Evolutionary conservation across 2,888 invertebrate genomes (phyloP).

Genomic region (Acrocyrtus sp.): DNA sequence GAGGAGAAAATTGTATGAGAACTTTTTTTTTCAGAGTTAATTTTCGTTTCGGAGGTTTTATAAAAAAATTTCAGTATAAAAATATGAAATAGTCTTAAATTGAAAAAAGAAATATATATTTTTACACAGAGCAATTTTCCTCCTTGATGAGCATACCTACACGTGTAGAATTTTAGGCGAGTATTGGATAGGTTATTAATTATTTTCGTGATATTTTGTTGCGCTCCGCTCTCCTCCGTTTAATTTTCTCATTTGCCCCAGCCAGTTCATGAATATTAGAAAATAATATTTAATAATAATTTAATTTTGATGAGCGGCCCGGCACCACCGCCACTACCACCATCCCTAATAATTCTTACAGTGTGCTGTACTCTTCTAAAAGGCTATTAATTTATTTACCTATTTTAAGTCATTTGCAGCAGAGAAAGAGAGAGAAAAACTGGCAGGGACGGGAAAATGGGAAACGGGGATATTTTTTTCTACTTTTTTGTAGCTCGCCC

Average conservation of each 20-base stretch:
- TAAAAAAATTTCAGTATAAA: neutral
- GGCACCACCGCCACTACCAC: too few relatives aligned
- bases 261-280: too few relatives aligned
- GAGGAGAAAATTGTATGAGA: neutral
- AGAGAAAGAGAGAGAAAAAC: neutral
- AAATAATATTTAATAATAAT: too few relatives aligned
- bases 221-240: conserved; percentile 12
- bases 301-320: neutral
- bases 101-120: neutral
- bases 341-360: neutral
- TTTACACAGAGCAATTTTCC: conserved; percentile 14
- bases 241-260: conserved; percentile 18
- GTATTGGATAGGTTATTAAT: conserved; percentile 21
- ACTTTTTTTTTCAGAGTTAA: neutral
- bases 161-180: neutral
- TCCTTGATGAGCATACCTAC: neutral
- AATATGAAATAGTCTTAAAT: too few relatives aligned
- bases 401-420: neutral
- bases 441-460: too few relatives aligned
- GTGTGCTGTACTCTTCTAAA: too few relatives aligned
- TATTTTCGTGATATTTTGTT: conserved; percentile 19
- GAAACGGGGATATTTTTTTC: too few relatives aligned
- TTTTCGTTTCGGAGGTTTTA: neutral
- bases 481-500: too few relatives aligned
- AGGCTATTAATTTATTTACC: too few relatives aligned